Conservation (phyloP, 2,113 vertebrate genomes). For the Cyprinus carpio region DNA sequence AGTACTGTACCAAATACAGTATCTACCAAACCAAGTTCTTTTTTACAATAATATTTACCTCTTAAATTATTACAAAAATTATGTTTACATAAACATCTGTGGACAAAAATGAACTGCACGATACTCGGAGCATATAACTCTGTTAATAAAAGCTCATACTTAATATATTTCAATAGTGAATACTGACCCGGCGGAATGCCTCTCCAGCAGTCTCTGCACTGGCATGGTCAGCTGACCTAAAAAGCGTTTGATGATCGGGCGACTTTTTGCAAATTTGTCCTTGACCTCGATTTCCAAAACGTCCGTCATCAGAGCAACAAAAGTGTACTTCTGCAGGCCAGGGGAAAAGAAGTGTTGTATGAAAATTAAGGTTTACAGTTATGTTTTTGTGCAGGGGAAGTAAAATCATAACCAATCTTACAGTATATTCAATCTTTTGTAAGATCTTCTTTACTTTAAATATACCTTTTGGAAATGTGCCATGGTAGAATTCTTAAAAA, state of each 20-base stretch:
- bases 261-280: slow-evolving; percentile 98
- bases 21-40: background rate
- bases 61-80: background rate
- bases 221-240: slow-evolving; percentile 94
- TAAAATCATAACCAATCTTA: background rate
- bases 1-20: background rate
- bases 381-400: background rate
- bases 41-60: background rate
- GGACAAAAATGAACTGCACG: background rate
- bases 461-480: background rate
- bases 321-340: slow-evolving; percentile 88
- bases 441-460: background rate
- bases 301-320: slow-evolving; percentile 94
- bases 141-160: slow-evolving; percentile 6
- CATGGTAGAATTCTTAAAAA: background rate
- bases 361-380: background rate
- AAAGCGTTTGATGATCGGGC: slow-evolving; percentile 97
- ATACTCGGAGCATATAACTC: background rate
- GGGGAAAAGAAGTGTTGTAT: slow-evolving; percentile 15
- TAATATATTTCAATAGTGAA: background rate
- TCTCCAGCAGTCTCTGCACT: slow-evolving; percentile 90
- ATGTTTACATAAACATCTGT: background rate
- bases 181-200: slow-evolving; percentile 86
- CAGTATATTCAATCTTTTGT: background rate
- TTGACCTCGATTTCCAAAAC: slow-evolving; percentile 96